Evolutionary conservation across 2,113 vertebrate genomes (phyloP).

Genomic region (Coracopsis vasa): DNA sequence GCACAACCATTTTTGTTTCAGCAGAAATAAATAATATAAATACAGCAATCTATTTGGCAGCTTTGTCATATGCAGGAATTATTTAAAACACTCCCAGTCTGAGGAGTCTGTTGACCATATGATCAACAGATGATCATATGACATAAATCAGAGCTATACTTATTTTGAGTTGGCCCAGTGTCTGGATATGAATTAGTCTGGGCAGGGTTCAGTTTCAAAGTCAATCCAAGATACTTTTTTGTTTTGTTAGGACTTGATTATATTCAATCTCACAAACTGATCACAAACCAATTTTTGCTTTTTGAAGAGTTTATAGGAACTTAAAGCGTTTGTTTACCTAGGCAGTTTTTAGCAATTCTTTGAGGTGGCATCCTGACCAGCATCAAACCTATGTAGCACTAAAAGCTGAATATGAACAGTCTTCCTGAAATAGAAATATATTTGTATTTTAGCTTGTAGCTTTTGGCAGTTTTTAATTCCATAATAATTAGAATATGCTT

Average conservation of each 20-base stretch:
- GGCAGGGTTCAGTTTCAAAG: background rate
- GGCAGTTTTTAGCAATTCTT: background rate
- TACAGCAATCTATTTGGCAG: slow-evolving; percentile 5
- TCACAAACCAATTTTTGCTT: background rate
- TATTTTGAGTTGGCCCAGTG: slow-evolving; percentile 13
- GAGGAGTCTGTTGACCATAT: background rate
- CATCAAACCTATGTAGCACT: background rate
- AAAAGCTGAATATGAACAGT: background rate
- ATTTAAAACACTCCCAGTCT: background rate
- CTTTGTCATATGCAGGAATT: background rate
- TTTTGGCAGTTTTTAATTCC: background rate
- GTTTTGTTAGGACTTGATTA: background rate
- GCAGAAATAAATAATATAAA: background rate
- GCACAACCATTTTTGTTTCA: background rate
- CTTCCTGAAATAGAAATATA: background rate
- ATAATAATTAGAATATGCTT: background rate
- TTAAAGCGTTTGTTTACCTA: background rate
- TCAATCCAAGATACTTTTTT: background rate
- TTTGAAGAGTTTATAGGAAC: background rate
- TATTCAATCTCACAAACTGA: background rate
- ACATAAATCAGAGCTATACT: slow-evolving; percentile 21
- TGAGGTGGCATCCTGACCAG: background rate
- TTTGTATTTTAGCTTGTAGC: background rate
- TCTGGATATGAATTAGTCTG: slow-evolving; percentile 11
- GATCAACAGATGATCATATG: slow-evolving; percentile 21